Base-by-base conservation (phyloP, 2,888 invertebrate species). In the Galerucella nymphaeae region DNA sequence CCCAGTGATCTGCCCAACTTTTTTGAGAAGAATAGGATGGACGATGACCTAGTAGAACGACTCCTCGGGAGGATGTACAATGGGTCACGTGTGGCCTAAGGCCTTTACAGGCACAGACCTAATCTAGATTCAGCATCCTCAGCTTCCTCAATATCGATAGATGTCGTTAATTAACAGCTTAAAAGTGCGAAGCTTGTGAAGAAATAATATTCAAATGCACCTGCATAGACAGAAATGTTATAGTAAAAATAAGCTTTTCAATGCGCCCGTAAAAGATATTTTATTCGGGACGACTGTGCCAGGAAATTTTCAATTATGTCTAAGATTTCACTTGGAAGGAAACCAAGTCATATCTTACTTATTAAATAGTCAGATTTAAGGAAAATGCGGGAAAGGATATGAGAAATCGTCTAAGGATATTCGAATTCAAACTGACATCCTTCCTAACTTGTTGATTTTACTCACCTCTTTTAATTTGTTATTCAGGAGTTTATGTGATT, bases 291-390 rank as follows among this genome's bases (percentile, higher is more conserved):
- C 53, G 53, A 53, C 53, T 53, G 53, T 53, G 53, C 53, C 53
- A 16, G 53, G 53, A 53, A 53, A 53, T 53, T 53, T 53, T 53
- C 53, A 53, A 53, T 53, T 53, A 53, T 53, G 53, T 18, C 53
- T 53, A 18, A 53, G 18, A 53, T 53, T 18, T 41, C 45, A 62
- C 41, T 62, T 30, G 42, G 30, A 45, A 45, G 45, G 62, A 62
- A 62, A 62, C 62, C 18, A 62, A 62, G 45, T 45, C 42, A 62
- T 53, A 53, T 53, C 53, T 53, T 18, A 53, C 53, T 53, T 53
- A 53, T 53, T 53, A 53, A 53, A 53, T 16, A 16, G 53, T 53
- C 53, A 53, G 53, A 53, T 53, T 53, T 53, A 9, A 16, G 53
- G 53, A 53, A 53, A 53, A 53, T 53, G 53, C 53, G 53, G 53